These are phyloP conservation scores for Labroides dimidiatus DNA, from an alignment of 2,797 vertebrate species.

Conservation along the genomic window DNA sequence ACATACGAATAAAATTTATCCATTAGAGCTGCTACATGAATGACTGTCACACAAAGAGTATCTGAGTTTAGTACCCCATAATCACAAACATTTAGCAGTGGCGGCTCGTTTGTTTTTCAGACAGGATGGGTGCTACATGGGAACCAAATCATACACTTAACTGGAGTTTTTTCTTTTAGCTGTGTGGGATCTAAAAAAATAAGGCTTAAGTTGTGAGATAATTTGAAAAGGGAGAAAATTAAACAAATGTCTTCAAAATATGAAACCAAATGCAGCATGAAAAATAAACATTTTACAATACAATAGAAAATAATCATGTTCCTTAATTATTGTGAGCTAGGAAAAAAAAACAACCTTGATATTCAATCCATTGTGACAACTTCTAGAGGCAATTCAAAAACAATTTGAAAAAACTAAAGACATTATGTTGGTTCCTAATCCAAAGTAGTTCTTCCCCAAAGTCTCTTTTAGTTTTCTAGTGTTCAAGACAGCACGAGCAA, in stretches of 20 bases:
- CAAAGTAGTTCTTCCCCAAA: slow-evolving; percentile 31
- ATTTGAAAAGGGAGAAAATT: slow-evolving; percentile 17
- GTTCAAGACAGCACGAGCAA: slow-evolving; percentile 74
- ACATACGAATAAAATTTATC: slow-evolving; percentile 3
- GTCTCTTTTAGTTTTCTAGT: slow-evolving; percentile 54
- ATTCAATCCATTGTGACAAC: slow-evolving; percentile 41
- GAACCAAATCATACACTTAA: slow-evolving; percentile 43
- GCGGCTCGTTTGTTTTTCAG: background rate
- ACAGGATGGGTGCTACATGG: slow-evolving; percentile 14
- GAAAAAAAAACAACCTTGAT: slow-evolving; percentile 37
- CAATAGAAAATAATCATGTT: slow-evolving; percentile 46
- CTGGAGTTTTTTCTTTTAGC: slow-evolving; percentile 24
- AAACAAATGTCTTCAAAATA: slow-evolving; percentile 14
- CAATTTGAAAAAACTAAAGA: slow-evolving; percentile 41
- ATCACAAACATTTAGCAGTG: slow-evolving; percentile 26
- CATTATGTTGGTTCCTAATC: slow-evolving; percentile 44
- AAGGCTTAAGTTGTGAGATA: slow-evolving; percentile 32
- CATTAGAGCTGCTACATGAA: slow-evolving; percentile 3
- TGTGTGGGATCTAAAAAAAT: slow-evolving; percentile 29
- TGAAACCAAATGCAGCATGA: slow-evolving; percentile 34
- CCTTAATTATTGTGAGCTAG: slow-evolving; percentile 30
- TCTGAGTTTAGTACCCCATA: slow-evolving; percentile 1
- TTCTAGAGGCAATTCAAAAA: slow-evolving; percentile 36
- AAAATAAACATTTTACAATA: slow-evolving; percentile 46
- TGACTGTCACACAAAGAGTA: background rate